A percentile compares a stretch with the other conserved stretches of the same genome.
phyloP scores from a whole-genome alignment of 2,888 invertebrate species.

The Prenolepis imparis region DNA sequence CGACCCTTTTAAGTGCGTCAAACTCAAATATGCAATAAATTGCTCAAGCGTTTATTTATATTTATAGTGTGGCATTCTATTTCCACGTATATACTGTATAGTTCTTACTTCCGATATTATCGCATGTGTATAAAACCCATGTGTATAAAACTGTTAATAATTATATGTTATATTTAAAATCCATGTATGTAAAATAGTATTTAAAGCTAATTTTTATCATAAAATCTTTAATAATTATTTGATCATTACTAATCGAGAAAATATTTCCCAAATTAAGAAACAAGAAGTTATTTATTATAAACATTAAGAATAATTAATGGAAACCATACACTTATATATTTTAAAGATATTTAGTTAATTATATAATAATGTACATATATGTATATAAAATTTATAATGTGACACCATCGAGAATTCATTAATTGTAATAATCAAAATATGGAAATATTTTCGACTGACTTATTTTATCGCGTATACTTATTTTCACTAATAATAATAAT shows the following conservation, averaged over 20 bases:
- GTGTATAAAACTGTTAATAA: not conserved
- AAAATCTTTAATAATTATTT: not conserved
- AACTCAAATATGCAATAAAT: conserved; percentile 41
- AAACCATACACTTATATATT: not conserved
- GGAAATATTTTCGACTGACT: not conserved
- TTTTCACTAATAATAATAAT: not conserved
- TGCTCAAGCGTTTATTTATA: conserved; percentile 19
- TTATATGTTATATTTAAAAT: not conserved
- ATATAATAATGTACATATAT: not conserved
- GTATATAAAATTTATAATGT: not conserved
- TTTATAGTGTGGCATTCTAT: conserved; percentile 8
- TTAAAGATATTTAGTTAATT: not conserved
- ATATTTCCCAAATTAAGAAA: not conserved
- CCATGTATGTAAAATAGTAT: not conserved
- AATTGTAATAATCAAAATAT: not conserved
- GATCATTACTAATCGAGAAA: not conserved
- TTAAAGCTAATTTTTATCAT: conserved; percentile 13
- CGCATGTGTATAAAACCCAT: not conserved
- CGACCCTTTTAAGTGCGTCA: conserved; percentile 20
- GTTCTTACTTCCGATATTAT: not conserved
- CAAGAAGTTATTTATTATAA: not conserved
- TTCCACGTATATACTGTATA: not conserved
- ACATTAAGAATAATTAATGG: not conserved
- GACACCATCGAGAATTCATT: not conserved
- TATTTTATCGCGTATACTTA: not conserved